phyloP scores from a whole-genome alignment of 92 coral and sea anemone species.

The Epizoanthus fatuus region DNA sequence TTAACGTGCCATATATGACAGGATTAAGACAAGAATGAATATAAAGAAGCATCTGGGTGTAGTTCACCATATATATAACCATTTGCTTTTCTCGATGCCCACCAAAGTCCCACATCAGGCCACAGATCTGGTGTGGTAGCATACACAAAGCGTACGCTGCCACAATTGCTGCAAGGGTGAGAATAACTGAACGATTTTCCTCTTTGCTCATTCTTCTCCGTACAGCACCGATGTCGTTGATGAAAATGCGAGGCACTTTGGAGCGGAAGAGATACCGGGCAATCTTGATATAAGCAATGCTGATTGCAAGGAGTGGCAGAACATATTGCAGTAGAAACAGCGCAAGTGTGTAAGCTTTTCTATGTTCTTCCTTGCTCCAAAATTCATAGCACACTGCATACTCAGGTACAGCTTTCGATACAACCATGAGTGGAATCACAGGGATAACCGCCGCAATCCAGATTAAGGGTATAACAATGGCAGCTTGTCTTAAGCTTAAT shows the following conservation, averaged over 20 bases:
- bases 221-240: constrained; percentile 29
- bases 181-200: constrained; percentile 20
- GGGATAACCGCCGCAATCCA: constrained; percentile 26
- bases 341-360: constrained; percentile 8
- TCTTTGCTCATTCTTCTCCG: constrained; percentile 32
- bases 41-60: constrained; percentile 14
- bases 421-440: constrained; percentile 30
- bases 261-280: constrained; percentile 29
- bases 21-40: constrained; percentile 36
- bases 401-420: not conserved
- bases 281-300: constrained; percentile 30
- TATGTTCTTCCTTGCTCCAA: not conserved
- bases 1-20: constrained; percentile 38
- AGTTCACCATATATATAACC: constrained; percentile 2
- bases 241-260: constrained; percentile 20
- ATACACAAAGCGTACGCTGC: constrained; percentile 32
- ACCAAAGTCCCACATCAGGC: constrained; percentile 40
- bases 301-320: constrained; percentile 16
- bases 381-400: not conserved
- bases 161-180: constrained; percentile 26
- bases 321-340: constrained; percentile 22
- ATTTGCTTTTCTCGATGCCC: constrained; percentile 1
- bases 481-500: constrained; percentile 18
- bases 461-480: not conserved
- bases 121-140: constrained; percentile 32